Evolutionary conservation across 2,113 vertebrate species (phyloP).

Genomic region (Nannobrachium achirus): DNA sequence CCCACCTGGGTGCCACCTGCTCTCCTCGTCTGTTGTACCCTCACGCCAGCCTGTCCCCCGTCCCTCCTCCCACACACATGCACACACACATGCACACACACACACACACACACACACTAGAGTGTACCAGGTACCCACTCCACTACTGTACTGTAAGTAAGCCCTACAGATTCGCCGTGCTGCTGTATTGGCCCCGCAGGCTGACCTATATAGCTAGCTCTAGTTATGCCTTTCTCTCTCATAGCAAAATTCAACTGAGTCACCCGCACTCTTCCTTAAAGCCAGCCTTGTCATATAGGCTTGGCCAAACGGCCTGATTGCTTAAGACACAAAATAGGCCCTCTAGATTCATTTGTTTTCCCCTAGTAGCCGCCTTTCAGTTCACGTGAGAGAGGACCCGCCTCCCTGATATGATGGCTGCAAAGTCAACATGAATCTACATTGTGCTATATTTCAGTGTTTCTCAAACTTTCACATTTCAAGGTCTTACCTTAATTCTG

Average conservation of each 20-base stretch:
- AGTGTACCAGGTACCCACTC: not conserved
- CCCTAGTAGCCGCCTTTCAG: too few relatives aligned
- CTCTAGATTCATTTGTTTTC: not conserved
- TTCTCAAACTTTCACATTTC: too few relatives aligned
- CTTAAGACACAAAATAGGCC: conserved; percentile 1
- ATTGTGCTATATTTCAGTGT: not conserved
- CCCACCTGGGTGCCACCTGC: conserved; percentile 87
- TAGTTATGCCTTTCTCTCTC: conserved; percentile 18
- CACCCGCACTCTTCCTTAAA: conserved; percentile 18
- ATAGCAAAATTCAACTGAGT: conserved; percentile 6
- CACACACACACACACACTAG: not conserved
- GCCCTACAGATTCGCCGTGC: not conserved
- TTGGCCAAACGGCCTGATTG: not conserved
- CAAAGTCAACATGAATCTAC: conserved; percentile 3
- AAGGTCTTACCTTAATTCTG: too few relatives aligned
- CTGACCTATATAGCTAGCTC: conserved; percentile 44
- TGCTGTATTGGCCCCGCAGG: conserved; percentile 30
- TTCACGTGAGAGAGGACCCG: too few relatives aligned
- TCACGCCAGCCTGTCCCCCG: conserved; percentile 59
- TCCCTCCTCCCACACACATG: conserved; percentile 33
- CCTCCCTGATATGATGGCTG: too few relatives aligned
- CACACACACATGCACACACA: not conserved
- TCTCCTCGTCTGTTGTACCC: conserved; percentile 81
- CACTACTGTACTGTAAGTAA: too few relatives aligned
- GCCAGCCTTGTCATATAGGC: conserved; percentile 9